phyloP scores from a whole-genome alignment of 2,888 invertebrate species.

The Crocallis elinguaria region DNA sequence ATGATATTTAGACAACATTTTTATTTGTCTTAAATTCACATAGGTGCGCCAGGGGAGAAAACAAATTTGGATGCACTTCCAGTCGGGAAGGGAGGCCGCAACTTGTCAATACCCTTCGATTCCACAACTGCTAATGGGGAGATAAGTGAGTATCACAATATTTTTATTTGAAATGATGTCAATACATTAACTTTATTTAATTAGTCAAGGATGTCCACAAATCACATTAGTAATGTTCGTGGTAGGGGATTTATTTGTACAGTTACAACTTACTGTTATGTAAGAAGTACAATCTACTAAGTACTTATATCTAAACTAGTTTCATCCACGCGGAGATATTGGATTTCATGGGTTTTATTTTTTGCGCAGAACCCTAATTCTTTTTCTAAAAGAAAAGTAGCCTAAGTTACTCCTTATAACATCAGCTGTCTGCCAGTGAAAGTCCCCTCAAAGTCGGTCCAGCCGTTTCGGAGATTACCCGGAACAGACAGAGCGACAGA shows the following conservation, averaged over 20 bases:
- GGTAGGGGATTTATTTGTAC: neutral
- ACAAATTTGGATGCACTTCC: constrained; percentile 60
- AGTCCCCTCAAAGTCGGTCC: too few species aligned
- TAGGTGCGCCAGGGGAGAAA: constrained; percentile 72
- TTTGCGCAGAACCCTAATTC: too few species aligned
- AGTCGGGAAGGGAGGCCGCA: constrained; percentile 70
- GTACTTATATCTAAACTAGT: too few species aligned
- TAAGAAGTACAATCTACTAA: neutral
- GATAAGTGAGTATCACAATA: constrained; percentile 63
- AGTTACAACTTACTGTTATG: neutral
- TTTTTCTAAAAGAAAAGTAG: too few species aligned
- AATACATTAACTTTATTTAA: constrained; percentile 1
- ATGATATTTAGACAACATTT: neutral
- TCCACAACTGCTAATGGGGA: constrained; percentile 74
- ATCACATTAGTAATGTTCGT: constrained; percentile 1
- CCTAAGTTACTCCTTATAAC: too few species aligned
- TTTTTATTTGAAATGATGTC: constrained; percentile 17
- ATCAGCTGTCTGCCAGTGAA: too few species aligned
- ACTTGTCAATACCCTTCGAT: constrained; percentile 79
- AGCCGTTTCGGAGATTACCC: too few species aligned
- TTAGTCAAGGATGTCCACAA: neutral
- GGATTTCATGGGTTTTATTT: too few species aligned
- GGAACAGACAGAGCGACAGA: too few species aligned
- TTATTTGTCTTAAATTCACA: constrained; percentile 36
- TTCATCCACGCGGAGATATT: too few species aligned